A percentile compares a stretch with the other conserved stretches of the same genome.
Evolutionary conservation across 2,888 invertebrate genomes (phyloP).

Genomic region (Drosophila prostipennis): DNA sequence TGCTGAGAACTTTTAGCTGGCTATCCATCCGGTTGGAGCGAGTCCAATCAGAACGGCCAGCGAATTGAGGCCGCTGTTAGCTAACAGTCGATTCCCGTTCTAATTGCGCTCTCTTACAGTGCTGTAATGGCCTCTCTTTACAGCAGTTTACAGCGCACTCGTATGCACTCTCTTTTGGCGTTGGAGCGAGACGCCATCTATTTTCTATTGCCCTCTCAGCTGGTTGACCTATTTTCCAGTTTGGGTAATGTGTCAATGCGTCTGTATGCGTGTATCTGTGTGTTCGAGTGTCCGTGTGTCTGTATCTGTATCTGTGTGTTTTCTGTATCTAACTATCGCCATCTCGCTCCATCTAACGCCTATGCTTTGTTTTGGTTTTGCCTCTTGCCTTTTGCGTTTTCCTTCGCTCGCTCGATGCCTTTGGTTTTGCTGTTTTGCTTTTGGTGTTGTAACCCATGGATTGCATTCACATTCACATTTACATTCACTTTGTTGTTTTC

Average conservation of each 20-base stretch:
- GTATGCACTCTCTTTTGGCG: slow-evolving; percentile 42
- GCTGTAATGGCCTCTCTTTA: background rate
- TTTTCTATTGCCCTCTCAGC: slow-evolving; percentile 56
- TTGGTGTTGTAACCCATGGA: slow-evolving; percentile 67
- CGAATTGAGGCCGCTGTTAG: slow-evolving; percentile 64
- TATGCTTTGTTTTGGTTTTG: slow-evolving; percentile 71
- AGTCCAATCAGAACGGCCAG: slow-evolving; percentile 51
- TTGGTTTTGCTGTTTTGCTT: slow-evolving; percentile 20
- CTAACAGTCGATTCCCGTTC: slow-evolving; percentile 69
- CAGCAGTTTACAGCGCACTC: background rate
- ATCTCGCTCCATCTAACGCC: slow-evolving; percentile 64
- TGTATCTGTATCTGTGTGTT: slow-evolving; percentile 20
- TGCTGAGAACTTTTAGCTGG: slow-evolving; percentile 15
- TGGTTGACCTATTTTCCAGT: slow-evolving; percentile 80
- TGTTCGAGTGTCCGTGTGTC: too few species aligned
- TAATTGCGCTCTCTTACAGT: slow-evolving; percentile 46
- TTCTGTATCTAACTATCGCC: slow-evolving; percentile 44
- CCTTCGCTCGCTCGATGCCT: slow-evolving; percentile 43
- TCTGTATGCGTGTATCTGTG: slow-evolving; percentile 22
- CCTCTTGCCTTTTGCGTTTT: slow-evolving; percentile 58
- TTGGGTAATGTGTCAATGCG: slow-evolving; percentile 57
- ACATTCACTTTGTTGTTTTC: slow-evolving; percentile 36
- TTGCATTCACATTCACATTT: slow-evolving; percentile 56
- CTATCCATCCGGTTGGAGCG: slow-evolving; percentile 18
- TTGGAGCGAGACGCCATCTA: slow-evolving; percentile 49